phyloP scores from a whole-genome alignment of 2,888 invertebrate species.

The Peribatodes rhomboidaria region DNA sequence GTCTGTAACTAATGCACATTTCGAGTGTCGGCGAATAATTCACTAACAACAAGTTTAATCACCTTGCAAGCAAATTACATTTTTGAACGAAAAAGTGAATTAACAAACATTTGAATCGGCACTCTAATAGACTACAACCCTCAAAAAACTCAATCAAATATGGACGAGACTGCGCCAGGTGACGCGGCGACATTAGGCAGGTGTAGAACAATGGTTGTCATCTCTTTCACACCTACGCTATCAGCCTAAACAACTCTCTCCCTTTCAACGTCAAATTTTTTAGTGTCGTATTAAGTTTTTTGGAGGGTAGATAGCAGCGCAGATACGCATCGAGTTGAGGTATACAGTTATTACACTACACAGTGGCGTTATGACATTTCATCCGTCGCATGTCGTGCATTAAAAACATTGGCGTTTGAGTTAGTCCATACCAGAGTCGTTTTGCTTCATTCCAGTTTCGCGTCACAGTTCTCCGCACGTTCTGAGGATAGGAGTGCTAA shows the following conservation, averaged over 20 bases:
- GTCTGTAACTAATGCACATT: constrained; percentile 29
- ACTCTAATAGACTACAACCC: constrained; percentile 67
- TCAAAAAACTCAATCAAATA: constrained; percentile 82
- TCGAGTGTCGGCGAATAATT: constrained; percentile 4
- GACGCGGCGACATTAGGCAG: constrained; percentile 67
- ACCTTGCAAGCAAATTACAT: neutral
- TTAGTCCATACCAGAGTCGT: constrained; percentile 65
- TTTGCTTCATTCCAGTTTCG: constrained; percentile 66
- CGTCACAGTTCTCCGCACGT: constrained; percentile 54
- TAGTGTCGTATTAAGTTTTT: constrained; percentile 69
- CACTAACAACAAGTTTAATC: constrained; percentile 11
- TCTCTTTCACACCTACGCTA: constrained; percentile 66
- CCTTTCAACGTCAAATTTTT: constrained; percentile 69
- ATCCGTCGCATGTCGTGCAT: neutral
- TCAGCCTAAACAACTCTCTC: constrained; percentile 53
- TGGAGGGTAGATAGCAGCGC: constrained; percentile 48
- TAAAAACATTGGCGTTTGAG: constrained; percentile 68
- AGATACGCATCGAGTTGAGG: constrained; percentile 67
- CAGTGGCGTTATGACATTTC: constrained; percentile 59
- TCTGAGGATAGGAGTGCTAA: constrained; percentile 50
- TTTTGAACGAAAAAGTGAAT: neutral
- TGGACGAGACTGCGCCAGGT: constrained; percentile 77
- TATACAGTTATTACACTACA: constrained; percentile 42
- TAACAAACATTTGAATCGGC: neutral
- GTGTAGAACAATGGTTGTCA: constrained; percentile 72